Evolutionary conservation across 2,113 vertebrate genomes (phyloP), one percentile per base, ranked within the genome.

Genomic region (Cottus gobio): DNA sequence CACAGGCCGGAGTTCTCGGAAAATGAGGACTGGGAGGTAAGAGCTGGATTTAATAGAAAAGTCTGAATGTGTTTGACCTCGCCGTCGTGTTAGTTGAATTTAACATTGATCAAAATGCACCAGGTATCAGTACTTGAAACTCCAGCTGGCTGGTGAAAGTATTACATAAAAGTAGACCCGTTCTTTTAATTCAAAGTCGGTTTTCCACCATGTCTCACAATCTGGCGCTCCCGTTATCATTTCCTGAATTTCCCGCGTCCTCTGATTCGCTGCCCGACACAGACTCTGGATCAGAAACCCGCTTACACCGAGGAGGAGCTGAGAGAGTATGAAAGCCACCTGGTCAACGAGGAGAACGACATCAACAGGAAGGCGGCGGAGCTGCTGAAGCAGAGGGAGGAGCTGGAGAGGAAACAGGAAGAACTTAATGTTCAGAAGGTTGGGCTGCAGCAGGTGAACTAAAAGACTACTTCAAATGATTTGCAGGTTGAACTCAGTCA

Each of bases 11-110:
- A 97, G 57, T 98, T 97, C 93, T 70, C 93, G 84, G 96, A 98
- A 76, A 96, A 96, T 42, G 96, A 97, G 0, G 96, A 95, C 85
- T 99, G 97, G 97, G 96, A 98, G 97, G 97, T 98, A 95, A 95
- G 72, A 62, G 8, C 13, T 12, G 3, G 15, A 62, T 31, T 50
- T 28, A 3, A 46, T 46, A 16, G 13, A 28, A 22, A 5, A 5
- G 4, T 37, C 31, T 5, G 24, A 24, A 63, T 26, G 3, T 6
- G 22, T 5, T 48, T 30, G 11, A 31, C 18, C 18, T 58, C 9
- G 36, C 18, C 13, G 52, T 58, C 52, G 22, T 12, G 26, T 71
- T 71, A 28, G 34, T 12, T 1, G 28, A 42, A 20, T 22, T 57
- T 28, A 56, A 20, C 24, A 13, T n/a, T n/a, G 7, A 22, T 48